Conservation (phyloP, 2,888 invertebrate species). For the Alcis repandata region DNA sequence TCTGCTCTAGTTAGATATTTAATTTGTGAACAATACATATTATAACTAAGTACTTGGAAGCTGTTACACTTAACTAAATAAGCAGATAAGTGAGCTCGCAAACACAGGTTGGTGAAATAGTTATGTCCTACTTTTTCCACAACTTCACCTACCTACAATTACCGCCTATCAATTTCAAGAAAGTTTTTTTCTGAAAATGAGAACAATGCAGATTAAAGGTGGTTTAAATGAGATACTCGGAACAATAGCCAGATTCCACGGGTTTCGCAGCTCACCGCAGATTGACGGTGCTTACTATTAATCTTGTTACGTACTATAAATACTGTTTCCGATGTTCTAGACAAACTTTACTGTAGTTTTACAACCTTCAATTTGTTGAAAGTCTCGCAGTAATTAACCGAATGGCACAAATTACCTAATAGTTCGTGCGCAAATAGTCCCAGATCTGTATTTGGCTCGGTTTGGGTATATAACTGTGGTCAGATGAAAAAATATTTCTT, state of each 20-base stretch:
- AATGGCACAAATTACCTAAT: conserved; percentile 10
- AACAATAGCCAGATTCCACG: conserved; percentile 46
- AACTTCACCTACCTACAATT: conserved; percentile 30
- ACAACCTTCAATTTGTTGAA: conserved; percentile 21
- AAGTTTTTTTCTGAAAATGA: conserved; percentile 36
- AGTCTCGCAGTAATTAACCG: conserved; percentile 8
- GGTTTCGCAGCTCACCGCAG: conserved; percentile 36
- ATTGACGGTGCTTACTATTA: conserved; percentile 31
- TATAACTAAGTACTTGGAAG: too few species aligned
- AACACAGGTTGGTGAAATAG: background rate
- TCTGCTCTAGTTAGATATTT: too few species aligned
- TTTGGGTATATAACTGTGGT: background rate
- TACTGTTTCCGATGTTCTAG: conserved; percentile 14
- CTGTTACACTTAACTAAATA: too few species aligned
- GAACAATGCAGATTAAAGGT: conserved; percentile 45
- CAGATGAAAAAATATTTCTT: background rate
- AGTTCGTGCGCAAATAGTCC: conserved; percentile 12
- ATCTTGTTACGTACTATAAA: conserved; percentile 19
- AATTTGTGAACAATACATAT: too few species aligned
- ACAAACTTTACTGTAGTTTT: conserved; percentile 12
- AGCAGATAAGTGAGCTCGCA: too few species aligned
- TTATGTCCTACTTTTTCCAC: background rate
- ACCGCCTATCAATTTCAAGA: conserved; percentile 33
- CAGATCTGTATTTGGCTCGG: background rate
- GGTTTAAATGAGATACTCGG: conserved; percentile 40